phyloP scores from a whole-genome alignment of 2,888 invertebrate genomes.

The Erebia aethiops region DNA sequence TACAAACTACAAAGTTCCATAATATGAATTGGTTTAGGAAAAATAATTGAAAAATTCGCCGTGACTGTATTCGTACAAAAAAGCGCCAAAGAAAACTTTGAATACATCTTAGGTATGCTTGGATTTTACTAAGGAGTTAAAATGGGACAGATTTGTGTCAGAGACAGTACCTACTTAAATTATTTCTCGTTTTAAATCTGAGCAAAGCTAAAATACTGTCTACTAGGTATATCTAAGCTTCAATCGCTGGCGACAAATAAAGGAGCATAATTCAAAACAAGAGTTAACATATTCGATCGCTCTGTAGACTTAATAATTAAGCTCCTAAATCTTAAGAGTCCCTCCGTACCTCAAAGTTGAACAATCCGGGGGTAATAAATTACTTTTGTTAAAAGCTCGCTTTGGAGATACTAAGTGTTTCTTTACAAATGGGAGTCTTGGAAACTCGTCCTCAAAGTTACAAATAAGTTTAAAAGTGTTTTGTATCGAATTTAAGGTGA shows the following conservation, averaged over 20 bases:
- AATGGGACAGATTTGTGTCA: too few species aligned
- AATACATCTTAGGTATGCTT: too few species aligned
- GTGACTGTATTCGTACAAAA: too few species aligned
- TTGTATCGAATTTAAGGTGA: constrained; percentile 25
- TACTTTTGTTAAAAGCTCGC: constrained; percentile 50
- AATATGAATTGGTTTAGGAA: too few species aligned
- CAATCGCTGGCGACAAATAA: neutral
- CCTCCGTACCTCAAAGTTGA: constrained; percentile 49
- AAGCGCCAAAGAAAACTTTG: too few species aligned
- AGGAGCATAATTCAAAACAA: constrained; percentile 8
- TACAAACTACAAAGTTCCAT: too few species aligned
- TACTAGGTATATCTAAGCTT: too few species aligned
- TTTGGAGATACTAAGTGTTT: constrained; percentile 39
- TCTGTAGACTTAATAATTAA: constrained; percentile 31
- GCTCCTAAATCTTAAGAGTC: constrained; percentile 26
- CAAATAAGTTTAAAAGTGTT: constrained; percentile 41
- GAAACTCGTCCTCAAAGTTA: constrained; percentile 36
- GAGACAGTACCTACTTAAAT: too few species aligned
- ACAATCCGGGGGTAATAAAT: constrained; percentile 53
- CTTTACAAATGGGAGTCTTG: constrained; percentile 39
- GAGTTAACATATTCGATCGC: constrained; percentile 21
- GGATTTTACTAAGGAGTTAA: too few species aligned
- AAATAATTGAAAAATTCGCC: too few species aligned
- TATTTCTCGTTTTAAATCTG: too few species aligned
- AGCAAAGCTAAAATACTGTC: too few species aligned